Evolutionary conservation across 2,888 invertebrate species (phyloP), one percentile per base, ranked within the genome.

Genomic region (Mayetiola destructor): DNA sequence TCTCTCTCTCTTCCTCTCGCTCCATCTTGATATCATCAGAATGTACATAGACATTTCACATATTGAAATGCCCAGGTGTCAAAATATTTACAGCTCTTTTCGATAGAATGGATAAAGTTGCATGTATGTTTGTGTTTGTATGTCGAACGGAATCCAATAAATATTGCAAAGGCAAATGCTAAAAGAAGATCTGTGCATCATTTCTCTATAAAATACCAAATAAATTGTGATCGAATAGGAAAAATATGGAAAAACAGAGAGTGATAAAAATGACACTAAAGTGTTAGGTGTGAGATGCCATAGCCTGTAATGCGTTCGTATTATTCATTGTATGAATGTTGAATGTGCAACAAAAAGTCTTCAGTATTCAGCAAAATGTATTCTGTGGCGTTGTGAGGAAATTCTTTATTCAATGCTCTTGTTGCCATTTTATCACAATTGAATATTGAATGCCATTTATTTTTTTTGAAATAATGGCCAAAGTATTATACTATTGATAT

Each of bases 31-130:
- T 48, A 27, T 4, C 16, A n/a, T n/a, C n/a, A n/a, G n/a, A n/a
- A n/a, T n/a, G n/a, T n/a, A n/a, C n/a, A n/a, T n/a, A n/a, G n/a
- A n/a, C n/a, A n/a, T n/a, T n/a, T n/a, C n/a, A n/a, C n/a, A 27
- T 48, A 48, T 48, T 48, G 27, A 48, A 48, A 48, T 48, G 56
- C 56, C 56, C 56, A 56, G 56, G 56, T 56, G 56, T 56, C 56
- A 56, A 56, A 56, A 56, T 56, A 56, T 56, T 56, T 56, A 56
- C 48, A 48, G 48, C 48, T 48, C 48, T 27, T n/a, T n/a, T n/a
- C n/a, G n/a, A n/a, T n/a, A n/a, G n/a, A n/a, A n/a, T n/a, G n/a
- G n/a, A n/a, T n/a, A n/a, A n/a, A n/a, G n/a, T n/a, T n/a, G n/a
- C n/a, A n/a, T n/a, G n/a, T n/a, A n/a, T n/a, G n/a, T n/a, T n/a